Evolutionary conservation across 2,113 vertebrate genomes (phyloP), one percentile per base, ranked within the genome.

Genomic region (Tringa solitaria): DNA sequence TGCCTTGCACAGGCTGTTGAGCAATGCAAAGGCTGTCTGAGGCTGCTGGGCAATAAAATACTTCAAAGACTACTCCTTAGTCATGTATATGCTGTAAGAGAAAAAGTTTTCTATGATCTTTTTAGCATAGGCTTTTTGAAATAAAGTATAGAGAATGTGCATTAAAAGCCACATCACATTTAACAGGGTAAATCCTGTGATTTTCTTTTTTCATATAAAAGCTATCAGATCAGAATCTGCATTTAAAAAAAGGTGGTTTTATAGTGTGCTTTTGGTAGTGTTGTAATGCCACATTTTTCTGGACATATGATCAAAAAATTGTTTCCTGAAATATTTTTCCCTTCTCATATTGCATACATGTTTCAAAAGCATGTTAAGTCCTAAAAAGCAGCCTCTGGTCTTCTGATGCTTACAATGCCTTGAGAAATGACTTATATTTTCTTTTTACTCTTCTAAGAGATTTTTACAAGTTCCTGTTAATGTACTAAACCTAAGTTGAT

Each of bases 261-360:
- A 9, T 37, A 30, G 2, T 10, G 4, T 17, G 6, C 14, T 76
- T 61, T 81, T 27, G 28, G 45, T 68, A 23, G 23, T 5, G 20
- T 26, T 63, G 14, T 24, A 68, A 6, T 6, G 1, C 3, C 13
- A 22, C 5, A 1, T 51, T 65, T 89, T 86, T 51, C 46, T 22
- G 61, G 30, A 10, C 1, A 1, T 33, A 18, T 0, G 37, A 46
- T 45, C 13, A 50, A 86, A 33, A 16, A 12, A 1, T 3, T 12
- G 3, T 53, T 90, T 65, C 26, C 30, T 46, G 45, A 32, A 67
- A n/a, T 28, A 8, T 77, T 93, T 86, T 86, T 46, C 8, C 45
- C 26, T 21, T 43, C 37, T 39, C 10, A 2, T 12, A 0, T 1
- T n/a, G 8, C 18, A 14, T 12, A 9, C 14, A 16, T 0, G 0